A percentile compares a stretch with the other conserved stretches of the same genome.
phyloP scores from a whole-genome alignment of 2,888 invertebrate species.

The Gasteruption jaculator region DNA sequence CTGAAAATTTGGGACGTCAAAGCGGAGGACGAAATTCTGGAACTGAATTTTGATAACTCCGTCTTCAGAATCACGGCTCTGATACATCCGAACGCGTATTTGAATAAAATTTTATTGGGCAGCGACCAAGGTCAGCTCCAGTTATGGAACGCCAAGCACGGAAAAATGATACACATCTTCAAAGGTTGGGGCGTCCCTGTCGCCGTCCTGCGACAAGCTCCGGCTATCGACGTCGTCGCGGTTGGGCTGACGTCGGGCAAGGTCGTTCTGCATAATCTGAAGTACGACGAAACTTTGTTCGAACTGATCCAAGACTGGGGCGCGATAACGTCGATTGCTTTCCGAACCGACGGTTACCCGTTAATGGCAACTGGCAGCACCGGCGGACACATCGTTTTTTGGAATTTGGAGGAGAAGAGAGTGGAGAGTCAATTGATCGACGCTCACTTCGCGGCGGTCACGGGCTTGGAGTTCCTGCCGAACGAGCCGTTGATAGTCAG shows the following conservation, averaged over 20 bases:
- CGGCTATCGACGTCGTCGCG: conserved; percentile 89
- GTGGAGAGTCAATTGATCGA: conserved; percentile 74
- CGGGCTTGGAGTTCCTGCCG: conserved; percentile 78
- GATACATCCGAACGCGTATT: conserved; percentile 90
- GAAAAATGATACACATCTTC: conserved; percentile 74
- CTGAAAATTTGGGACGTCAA: conserved; percentile 84
- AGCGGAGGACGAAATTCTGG: conserved; percentile 64
- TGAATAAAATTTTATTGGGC: conserved; percentile 89
- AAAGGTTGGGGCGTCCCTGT: conserved; percentile 69
- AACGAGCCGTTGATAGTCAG: conserved; percentile 88
- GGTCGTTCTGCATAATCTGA: conserved; percentile 83
- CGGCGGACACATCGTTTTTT: conserved; percentile 84
- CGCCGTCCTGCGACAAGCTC: conserved; percentile 77
- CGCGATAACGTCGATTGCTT: conserved; percentile 75
- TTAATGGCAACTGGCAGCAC: conserved; percentile 82
- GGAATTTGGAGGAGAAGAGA: conserved; percentile 83
- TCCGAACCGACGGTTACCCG: conserved; percentile 80
- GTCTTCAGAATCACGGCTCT: conserved; percentile 76
- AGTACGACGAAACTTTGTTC: conserved; percentile 76
- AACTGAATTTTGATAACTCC: conserved; percentile 63
- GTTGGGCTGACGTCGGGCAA: conserved; percentile 79
- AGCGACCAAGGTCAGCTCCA: conserved; percentile 81
- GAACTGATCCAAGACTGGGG: conserved; percentile 92
- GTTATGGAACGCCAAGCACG: conserved; percentile 83
- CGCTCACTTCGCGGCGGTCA: conserved; percentile 74